phyloP scores from a whole-genome alignment of 2,113 vertebrate species.

The Dasyprocta punctata region DNA sequence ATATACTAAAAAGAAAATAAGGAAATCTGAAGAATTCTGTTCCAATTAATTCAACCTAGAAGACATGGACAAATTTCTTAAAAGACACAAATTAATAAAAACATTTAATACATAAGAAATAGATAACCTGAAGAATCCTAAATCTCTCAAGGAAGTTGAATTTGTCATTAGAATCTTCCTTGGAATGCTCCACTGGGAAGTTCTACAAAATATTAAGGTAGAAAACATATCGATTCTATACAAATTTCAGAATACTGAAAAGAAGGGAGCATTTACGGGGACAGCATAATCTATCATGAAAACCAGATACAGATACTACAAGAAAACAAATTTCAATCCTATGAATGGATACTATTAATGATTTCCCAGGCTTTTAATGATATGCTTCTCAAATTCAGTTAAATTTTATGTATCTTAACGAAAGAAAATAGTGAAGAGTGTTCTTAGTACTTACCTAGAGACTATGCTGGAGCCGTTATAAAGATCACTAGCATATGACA shows the following conservation, averaged over 20 bases:
- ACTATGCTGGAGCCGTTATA: constrained; percentile 99
- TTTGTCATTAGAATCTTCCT: not conserved
- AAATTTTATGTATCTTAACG: not conserved
- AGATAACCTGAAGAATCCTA: not conserved
- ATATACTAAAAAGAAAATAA: constrained; percentile 32
- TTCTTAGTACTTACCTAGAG: constrained; percentile 91
- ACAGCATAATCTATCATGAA: not conserved
- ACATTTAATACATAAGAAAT: not conserved
- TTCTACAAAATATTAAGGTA: not conserved
- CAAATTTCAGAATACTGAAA: constrained; percentile 34
- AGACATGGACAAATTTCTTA: not conserved
- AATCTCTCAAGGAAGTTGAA: not conserved
- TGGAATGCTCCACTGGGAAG: not conserved
- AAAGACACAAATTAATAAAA: not conserved
- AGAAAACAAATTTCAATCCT: not conserved
- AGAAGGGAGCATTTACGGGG: not conserved
- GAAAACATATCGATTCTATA: constrained; percentile 32
- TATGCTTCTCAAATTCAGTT: not conserved
- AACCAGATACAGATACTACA: not conserved
- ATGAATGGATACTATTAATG: not conserved
- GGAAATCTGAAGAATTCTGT: not conserved
- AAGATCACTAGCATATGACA: constrained; percentile 98
- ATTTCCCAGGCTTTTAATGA: not conserved
- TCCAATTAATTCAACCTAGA: constrained; percentile 6
- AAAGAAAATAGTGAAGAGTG: constrained; percentile 14